Conservation (phyloP, 2,113 vertebrate genomes). For the Mastomys natalensis region DNA sequence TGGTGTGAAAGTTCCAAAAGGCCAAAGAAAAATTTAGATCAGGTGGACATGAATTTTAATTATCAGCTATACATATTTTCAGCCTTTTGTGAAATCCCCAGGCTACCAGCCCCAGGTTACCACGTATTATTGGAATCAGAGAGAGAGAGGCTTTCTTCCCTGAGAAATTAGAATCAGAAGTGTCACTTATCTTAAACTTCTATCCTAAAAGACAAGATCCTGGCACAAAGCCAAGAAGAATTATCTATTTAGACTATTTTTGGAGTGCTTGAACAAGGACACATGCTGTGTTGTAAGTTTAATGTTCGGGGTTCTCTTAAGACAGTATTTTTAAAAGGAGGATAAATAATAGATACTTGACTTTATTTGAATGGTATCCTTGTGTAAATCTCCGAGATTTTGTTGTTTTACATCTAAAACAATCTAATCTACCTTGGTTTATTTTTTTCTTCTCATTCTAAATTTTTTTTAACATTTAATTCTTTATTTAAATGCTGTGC, state of each 20-base stretch:
- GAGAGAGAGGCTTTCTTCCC: constrained; percentile 79
- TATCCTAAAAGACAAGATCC: constrained; percentile 80
- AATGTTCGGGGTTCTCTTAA: constrained; percentile 67
- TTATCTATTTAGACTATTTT: constrained; percentile 81
- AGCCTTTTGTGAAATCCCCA: constrained; percentile 75
- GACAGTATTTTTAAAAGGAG: constrained; percentile 43
- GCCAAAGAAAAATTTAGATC: constrained; percentile 80
- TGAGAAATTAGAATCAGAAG: constrained; percentile 85
- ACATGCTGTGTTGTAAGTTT: constrained; percentile 75
- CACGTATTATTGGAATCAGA: constrained; percentile 65
- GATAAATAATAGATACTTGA: constrained; percentile 61
- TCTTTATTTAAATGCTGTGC: not conserved
- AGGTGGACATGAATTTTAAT: constrained; percentile 72
- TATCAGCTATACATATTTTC: constrained; percentile 69
- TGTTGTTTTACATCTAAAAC: not conserved
- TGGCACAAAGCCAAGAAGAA: constrained; percentile 78
- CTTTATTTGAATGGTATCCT: constrained; percentile 43
- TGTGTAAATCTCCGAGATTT: constrained; percentile 39
- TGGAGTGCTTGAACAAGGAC: constrained; percentile 78
- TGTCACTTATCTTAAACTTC: constrained; percentile 84
- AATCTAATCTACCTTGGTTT: not conserved
- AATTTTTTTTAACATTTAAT: not conserved
- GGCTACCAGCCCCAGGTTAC: constrained; percentile 47
- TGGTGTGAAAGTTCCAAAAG: constrained; percentile 67
- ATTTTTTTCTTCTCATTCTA: not conserved